These are phyloP conservation scores for Agonopterix heracliana DNA, from an alignment of 2,888 invertebrate genomes.

Conservation along the genomic window DNA sequence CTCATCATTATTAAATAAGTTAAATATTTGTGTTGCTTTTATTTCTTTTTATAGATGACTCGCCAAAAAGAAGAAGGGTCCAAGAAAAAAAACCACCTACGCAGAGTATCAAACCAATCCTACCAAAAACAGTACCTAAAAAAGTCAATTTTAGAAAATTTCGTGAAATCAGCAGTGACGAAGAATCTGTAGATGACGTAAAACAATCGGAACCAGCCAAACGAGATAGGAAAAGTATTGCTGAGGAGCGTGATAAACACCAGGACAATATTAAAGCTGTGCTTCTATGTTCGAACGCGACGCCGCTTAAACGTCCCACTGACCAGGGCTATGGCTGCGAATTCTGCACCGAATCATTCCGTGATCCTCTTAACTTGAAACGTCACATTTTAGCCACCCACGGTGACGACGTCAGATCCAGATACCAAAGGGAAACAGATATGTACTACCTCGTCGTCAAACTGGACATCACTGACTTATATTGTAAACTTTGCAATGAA, in stretches of 20 bases:
- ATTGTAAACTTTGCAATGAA: slow-evolving; percentile 7
- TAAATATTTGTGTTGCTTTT: no score
- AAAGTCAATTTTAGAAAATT: no score
- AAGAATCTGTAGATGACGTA: no score
- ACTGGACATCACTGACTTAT: slow-evolving; percentile 33
- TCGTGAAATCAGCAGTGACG: no score
- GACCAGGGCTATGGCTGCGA: slow-evolving; percentile 40
- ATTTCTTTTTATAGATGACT: no score
- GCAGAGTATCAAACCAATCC: no score
- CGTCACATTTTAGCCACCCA: slow-evolving; percentile 34
- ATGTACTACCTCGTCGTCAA: slow-evolving; percentile 37
- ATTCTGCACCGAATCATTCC: slow-evolving; percentile 32
- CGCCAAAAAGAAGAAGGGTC: no score
- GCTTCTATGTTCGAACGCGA: slow-evolving; percentile 42
- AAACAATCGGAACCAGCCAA: no score
- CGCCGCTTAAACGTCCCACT: slow-evolving; percentile 37
- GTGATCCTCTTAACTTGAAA: slow-evolving; percentile 36
- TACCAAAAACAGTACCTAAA: no score
- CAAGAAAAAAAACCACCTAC: no score
- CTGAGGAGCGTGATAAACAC: background rate
- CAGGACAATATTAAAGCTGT: slow-evolving; percentile 16
- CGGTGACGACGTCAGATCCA: slow-evolving; percentile 17
- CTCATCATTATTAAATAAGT: no score
- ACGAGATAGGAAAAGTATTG: no score
- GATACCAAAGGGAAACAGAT: slow-evolving; percentile 24